Conservation (phyloP, 2,797 vertebrate species). For the Macroramphosus scolopax region DNA sequence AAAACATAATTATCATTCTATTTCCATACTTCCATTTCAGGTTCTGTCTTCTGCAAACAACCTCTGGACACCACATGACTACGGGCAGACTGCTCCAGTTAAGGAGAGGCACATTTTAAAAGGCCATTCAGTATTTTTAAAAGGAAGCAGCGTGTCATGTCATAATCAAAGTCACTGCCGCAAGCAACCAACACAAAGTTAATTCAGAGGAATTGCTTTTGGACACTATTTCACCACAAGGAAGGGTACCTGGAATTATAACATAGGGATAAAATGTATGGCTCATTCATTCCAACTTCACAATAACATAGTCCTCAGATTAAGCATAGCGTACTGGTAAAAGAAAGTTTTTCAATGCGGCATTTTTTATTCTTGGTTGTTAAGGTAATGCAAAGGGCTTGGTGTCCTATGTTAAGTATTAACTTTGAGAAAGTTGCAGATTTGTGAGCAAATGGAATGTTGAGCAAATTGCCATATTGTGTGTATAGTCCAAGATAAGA, state of each 20-base stretch:
- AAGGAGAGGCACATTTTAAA: slow-evolving; percentile 80
- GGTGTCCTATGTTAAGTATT: slow-evolving; percentile 26
- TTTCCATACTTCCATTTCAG: slow-evolving; percentile 31
- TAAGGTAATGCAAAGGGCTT: slow-evolving; percentile 65
- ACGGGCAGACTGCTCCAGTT: slow-evolving; percentile 63
- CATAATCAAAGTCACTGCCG: slow-evolving; percentile 46
- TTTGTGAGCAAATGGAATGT: slow-evolving; percentile 17
- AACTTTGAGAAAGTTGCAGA: slow-evolving; percentile 31
- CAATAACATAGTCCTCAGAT: slow-evolving; percentile 32
- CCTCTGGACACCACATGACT: slow-evolving; percentile 47
- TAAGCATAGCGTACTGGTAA: slow-evolving; percentile 47
- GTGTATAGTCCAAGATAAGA: slow-evolving; percentile 2
- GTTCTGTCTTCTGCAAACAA: slow-evolving; percentile 43
- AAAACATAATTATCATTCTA: slow-evolving; percentile 28
- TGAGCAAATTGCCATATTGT: slow-evolving; percentile 10
- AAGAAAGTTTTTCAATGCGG: slow-evolving; percentile 62
- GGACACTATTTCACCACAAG: slow-evolving; percentile 20
- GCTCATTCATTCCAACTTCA: slow-evolving; percentile 28
- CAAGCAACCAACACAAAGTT: slow-evolving; percentile 56
- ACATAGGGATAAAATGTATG: slow-evolving; percentile 34
- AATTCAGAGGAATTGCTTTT: slow-evolving; percentile 38
- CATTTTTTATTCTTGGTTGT: slow-evolving; percentile 57
- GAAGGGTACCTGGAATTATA: slow-evolving; percentile 14
- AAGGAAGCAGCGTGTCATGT: slow-evolving; percentile 64
- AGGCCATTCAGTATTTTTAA: slow-evolving; percentile 76